Evolutionary conservation across 2,888 invertebrate genomes (phyloP).

Genomic region (Troglohyphantes excavatus): DNA sequence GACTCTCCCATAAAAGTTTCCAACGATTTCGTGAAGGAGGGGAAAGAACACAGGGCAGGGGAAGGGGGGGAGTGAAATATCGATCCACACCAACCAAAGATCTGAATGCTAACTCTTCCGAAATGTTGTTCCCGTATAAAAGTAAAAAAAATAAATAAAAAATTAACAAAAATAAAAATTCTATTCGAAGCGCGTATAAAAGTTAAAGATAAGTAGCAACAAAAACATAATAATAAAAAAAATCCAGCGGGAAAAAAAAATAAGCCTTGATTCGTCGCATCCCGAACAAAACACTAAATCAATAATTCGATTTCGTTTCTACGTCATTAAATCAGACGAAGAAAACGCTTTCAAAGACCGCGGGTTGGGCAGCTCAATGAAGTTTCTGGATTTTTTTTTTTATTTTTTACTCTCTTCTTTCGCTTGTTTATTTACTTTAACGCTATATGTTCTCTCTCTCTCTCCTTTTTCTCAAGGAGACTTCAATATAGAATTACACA

Average conservation of each 20-base stretch:
- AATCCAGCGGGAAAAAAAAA: constrained; percentile 13
- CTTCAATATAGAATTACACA: constrained; percentile 62
- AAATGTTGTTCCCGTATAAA: constrained; percentile 46
- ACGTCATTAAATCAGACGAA: constrained; percentile 77
- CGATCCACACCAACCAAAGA: constrained; percentile 63
- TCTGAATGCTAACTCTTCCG: constrained; percentile 59
- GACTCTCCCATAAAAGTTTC: constrained; percentile 76
- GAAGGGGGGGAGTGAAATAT: constrained; percentile 37
- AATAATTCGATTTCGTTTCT: constrained; percentile 76
- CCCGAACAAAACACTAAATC: constrained; percentile 74
- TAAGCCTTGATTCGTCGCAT: constrained; percentile 55
- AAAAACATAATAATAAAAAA: too few species aligned
- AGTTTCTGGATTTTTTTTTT: constrained; percentile 38
- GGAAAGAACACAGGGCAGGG: not conserved
- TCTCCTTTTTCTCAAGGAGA: too few species aligned
- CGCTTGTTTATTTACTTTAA: constrained; percentile 61
- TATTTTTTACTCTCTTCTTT: constrained; percentile 18
- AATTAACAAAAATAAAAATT: constrained; percentile 28
- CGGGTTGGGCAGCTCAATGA: constrained; percentile 68
- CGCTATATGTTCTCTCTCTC: constrained; percentile 39
- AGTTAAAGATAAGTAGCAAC: constrained; percentile 35
- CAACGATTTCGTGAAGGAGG: constrained; percentile 54
- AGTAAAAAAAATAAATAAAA: not conserved
- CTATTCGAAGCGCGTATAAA: constrained; percentile 61
- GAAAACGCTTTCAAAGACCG: constrained; percentile 61